phyloP scores from a whole-genome alignment of 2,797 vertebrate genomes.

The Semotilus atromaculatus region DNA sequence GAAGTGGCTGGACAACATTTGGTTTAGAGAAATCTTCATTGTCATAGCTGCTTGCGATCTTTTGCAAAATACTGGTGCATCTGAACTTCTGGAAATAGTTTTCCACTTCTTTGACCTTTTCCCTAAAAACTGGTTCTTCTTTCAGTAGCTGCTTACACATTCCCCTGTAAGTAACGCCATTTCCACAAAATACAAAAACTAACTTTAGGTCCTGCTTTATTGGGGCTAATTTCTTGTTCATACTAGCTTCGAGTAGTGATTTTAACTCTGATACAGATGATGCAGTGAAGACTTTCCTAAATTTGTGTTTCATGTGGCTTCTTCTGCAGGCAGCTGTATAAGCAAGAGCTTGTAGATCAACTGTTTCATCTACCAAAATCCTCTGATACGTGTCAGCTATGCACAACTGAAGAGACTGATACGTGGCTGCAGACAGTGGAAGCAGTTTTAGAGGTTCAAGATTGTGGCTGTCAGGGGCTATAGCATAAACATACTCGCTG shows the following conservation, averaged over 20 bases:
- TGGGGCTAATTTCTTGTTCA: slow-evolving; percentile 57
- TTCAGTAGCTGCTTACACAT: slow-evolving; percentile 81
- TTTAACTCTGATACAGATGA: slow-evolving; percentile 79
- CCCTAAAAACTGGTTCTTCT: slow-evolving; percentile 78
- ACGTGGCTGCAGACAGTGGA: slow-evolving; percentile 82
- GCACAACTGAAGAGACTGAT: slow-evolving; percentile 74
- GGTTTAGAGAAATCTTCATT: slow-evolving; percentile 72
- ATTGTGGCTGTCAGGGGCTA: slow-evolving; percentile 49
- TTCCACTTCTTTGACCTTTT: slow-evolving; percentile 82
- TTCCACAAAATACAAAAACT: slow-evolving; percentile 89
- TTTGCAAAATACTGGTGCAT: slow-evolving; percentile 69
- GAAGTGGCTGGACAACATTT: slow-evolving; percentile 81
- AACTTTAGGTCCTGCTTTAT: slow-evolving; percentile 68
- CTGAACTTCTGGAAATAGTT: slow-evolving; percentile 73
- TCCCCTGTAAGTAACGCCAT: slow-evolving; percentile 78
- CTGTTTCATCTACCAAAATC: slow-evolving; percentile 63
- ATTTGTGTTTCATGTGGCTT: slow-evolving; percentile 81
- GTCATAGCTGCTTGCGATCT: slow-evolving; percentile 66
- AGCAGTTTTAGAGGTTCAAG: slow-evolving; percentile 72
- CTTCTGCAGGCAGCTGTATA: slow-evolving; percentile 88
- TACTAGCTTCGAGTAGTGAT: slow-evolving; percentile 66
- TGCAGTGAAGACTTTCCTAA: slow-evolving; percentile 78
- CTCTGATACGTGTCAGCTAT: slow-evolving; percentile 74
- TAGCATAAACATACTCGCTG: slow-evolving; percentile 72
- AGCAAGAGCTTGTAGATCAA: slow-evolving; percentile 76